Evolutionary conservation across 2,113 vertebrate genomes (phyloP).

Genomic region (Ondatra zibethicus): DNA sequence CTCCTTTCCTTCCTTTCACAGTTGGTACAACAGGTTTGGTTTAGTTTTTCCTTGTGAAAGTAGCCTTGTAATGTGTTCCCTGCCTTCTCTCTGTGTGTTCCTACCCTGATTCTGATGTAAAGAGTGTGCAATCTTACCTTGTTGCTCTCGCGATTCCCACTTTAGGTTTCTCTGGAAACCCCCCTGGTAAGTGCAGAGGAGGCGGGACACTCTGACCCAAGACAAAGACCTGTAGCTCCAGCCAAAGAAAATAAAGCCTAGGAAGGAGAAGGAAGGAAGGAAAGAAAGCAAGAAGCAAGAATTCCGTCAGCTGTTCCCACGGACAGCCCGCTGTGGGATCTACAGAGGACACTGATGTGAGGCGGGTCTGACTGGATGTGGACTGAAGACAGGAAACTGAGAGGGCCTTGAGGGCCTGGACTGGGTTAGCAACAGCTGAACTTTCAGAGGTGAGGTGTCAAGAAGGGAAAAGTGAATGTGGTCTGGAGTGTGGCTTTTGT

Average conservation of each 20-base stretch:
- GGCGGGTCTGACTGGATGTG: slow-evolving; percentile 81
- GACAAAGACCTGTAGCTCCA: slow-evolving; percentile 77
- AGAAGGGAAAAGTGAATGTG: slow-evolving; percentile 71
- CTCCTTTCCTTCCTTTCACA: background rate
- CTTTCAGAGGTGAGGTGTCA: slow-evolving; percentile 59
- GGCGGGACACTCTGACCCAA: slow-evolving; percentile 78
- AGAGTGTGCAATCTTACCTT: slow-evolving; percentile 59
- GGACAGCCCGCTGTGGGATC: slow-evolving; percentile 68
- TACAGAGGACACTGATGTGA: slow-evolving; percentile 59
- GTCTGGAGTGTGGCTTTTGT: slow-evolving; percentile 72
- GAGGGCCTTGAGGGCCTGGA: slow-evolving; percentile 42
- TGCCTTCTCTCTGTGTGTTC: background rate
- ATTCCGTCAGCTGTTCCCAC: slow-evolving; percentile 42
- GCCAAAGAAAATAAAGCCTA: slow-evolving; percentile 79
- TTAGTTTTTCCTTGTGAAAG: background rate
- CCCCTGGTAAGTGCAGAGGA: slow-evolving; percentile 82
- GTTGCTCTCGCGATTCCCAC: slow-evolving; percentile 74
- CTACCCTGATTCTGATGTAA: background rate
- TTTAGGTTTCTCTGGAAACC: slow-evolving; percentile 84
- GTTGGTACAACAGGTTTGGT: background rate
- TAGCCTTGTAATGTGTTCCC: background rate
- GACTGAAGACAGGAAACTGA: slow-evolving; percentile 84
- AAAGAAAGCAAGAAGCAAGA: slow-evolving; percentile 28
- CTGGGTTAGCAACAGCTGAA: slow-evolving; percentile 25
- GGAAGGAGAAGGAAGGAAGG: slow-evolving; percentile 34